A percentile compares a stretch with the other conserved stretches of the same genome.
These are phyloP conservation scores for Gymnoscelis rufifasciata DNA, from an alignment of 2,888 invertebrate species.

Conservation along the genomic window DNA sequence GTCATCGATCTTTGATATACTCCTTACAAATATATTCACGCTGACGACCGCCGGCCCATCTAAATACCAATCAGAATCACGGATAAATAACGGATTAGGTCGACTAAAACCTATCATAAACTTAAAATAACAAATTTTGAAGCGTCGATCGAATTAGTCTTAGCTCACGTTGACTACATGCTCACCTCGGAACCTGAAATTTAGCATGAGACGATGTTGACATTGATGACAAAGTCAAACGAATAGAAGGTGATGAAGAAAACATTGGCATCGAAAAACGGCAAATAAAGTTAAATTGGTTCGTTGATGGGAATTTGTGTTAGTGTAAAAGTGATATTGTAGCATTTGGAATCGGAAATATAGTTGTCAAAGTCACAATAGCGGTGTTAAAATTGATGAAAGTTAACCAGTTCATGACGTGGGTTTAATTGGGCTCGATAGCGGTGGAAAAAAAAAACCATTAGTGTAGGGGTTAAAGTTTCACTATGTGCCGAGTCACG, in stretches of 20 bases:
- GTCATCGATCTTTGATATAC: constrained; percentile 99
- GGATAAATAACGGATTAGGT: constrained; percentile 52
- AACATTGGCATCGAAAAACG: constrained; percentile 38
- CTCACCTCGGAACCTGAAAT: constrained; percentile 50
- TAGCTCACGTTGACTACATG: constrained; percentile 21
- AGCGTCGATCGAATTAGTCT: constrained; percentile 16
- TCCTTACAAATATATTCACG: constrained; percentile 99
- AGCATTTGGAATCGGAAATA: constrained; percentile 1
- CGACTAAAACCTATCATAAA: constrained; percentile 55
- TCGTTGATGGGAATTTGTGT: constrained; percentile 76
- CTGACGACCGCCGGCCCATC: constrained; percentile 97
- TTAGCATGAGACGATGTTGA: constrained; percentile 24
- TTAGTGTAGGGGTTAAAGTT: constrained; percentile 6
- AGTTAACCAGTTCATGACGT: constrained; percentile 4
- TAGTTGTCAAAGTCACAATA: not conserved
- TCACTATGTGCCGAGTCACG: constrained; percentile 18
- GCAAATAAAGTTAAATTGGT: constrained; percentile 42
- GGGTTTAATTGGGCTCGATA: constrained; percentile 5
- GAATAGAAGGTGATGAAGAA: constrained; percentile 42
- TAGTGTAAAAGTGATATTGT: constrained; percentile 49
- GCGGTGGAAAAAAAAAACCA: constrained; percentile 7
- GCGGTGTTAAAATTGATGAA: constrained; percentile 4
- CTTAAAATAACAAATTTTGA: too few relatives aligned
- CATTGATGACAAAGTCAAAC: constrained; percentile 35
- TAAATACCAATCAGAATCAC: constrained; percentile 78